Conservation (phyloP, 1,140 invertebrate species). For the Saccostrea echinata region DNA sequence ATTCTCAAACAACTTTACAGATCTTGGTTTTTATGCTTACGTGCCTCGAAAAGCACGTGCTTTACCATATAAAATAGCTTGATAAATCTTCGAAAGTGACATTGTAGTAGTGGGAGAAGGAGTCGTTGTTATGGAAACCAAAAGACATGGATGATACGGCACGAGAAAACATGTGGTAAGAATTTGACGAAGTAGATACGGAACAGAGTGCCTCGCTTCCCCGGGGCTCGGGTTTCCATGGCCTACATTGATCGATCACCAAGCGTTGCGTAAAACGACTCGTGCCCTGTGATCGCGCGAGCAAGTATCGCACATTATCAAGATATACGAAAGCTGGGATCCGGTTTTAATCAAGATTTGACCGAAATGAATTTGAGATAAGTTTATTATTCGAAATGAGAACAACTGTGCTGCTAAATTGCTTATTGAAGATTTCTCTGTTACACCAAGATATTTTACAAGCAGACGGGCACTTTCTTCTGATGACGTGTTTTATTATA, state of each 20-base stretch:
- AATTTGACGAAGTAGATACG: constrained; percentile 24
- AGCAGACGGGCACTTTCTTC: background rate
- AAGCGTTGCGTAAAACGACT: constrained; percentile 14
- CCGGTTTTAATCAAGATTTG: constrained; percentile 29
- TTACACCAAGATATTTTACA: constrained; percentile 19
- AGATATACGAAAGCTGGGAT: constrained; percentile 26
- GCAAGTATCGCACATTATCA: constrained; percentile 26
- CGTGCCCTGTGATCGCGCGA: constrained; percentile 12
- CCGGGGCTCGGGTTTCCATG: constrained; percentile 20
- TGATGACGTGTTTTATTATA: background rate
- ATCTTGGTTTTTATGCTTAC: background rate
- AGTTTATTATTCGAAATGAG: constrained; percentile 33
- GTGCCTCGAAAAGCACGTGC: constrained; percentile 32
- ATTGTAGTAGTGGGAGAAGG: constrained; percentile 27
- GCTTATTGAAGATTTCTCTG: constrained; percentile 16
- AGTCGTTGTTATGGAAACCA: constrained; percentile 36
- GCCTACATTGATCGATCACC: constrained; percentile 9
- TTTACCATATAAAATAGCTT: constrained; percentile 12
- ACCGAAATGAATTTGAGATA: constrained; percentile 39
- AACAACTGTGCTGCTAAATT: constrained; percentile 31
- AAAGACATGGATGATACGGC: constrained; percentile 46
- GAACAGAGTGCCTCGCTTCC: constrained; percentile 18
- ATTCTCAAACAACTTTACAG: constrained; percentile 2
- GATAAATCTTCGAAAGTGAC: constrained; percentile 41
- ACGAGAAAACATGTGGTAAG: constrained; percentile 43